These are phyloP conservation scores for Epizoanthus fatuus DNA, from an alignment of 92 coral and sea anemone species.

Conservation along the genomic window DNA sequence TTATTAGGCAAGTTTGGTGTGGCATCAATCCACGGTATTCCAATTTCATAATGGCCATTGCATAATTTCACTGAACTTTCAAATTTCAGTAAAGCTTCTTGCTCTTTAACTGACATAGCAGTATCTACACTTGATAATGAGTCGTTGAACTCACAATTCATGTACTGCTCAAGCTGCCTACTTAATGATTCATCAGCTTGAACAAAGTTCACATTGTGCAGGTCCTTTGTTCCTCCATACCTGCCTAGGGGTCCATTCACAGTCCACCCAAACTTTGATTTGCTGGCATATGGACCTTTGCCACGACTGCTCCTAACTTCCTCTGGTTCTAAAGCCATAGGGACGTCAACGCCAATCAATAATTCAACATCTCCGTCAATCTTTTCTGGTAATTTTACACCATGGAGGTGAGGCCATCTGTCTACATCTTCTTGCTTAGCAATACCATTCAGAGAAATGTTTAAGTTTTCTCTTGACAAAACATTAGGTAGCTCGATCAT, in stretches of 20 bases:
- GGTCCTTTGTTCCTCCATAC: no score
- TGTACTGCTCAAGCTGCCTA: no score
- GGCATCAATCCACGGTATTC: neutral
- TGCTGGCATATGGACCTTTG: no score
- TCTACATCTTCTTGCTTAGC: slow-evolving; percentile 74
- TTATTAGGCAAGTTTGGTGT: no score
- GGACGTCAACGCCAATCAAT: slow-evolving; percentile 70
- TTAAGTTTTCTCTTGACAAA: slow-evolving; percentile 46
- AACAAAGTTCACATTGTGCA: no score
- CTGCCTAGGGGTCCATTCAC: no score
- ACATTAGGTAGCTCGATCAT: slow-evolving; percentile 66
- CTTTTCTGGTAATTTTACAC: slow-evolving; percentile 45
- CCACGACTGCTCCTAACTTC: neutral
- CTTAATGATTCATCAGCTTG: no score
- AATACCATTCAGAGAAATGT: slow-evolving; percentile 44
- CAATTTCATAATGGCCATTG: neutral
- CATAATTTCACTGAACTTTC: neutral
- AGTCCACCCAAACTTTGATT: no score
- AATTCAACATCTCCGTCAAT: slow-evolving; percentile 55
- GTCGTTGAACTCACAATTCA: no score
- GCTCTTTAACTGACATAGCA: no score
- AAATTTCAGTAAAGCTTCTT: no score
- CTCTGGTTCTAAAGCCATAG: slow-evolving; percentile 44
- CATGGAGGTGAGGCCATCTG: slow-evolving; percentile 72
- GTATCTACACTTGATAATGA: no score